Evolutionary conservation across 2,888 invertebrate genomes (phyloP).

Genomic region (Rhingia campestris): DNA sequence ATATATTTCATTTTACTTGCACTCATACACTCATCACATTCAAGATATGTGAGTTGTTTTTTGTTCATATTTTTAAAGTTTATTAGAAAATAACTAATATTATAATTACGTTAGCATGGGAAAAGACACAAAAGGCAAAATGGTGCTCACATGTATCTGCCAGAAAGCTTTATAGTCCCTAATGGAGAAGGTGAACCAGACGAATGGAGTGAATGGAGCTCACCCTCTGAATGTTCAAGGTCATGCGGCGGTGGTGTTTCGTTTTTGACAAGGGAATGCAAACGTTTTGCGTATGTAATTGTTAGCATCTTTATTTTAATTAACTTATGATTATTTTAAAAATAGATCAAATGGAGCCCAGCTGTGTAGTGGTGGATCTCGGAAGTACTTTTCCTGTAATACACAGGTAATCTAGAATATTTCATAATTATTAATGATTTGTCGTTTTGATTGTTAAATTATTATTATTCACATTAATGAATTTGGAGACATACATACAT

Average conservation of each 20-base stretch:
- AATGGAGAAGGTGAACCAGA: slow-evolving; percentile 86
- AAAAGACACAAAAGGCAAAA: slow-evolving; percentile 90
- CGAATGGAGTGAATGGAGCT: slow-evolving; percentile 93
- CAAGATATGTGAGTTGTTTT: slow-evolving; percentile 85
- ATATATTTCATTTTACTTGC: slow-evolving; percentile 84
- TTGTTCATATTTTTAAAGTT: background rate
- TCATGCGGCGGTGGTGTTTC: slow-evolving; percentile 97
- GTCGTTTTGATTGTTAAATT: background rate
- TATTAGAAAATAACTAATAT: background rate
- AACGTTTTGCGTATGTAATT: slow-evolving; percentile 84
- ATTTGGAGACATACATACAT: background rate
- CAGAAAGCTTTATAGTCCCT: slow-evolving; percentile 89
- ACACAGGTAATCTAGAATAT: slow-evolving; percentile 86
- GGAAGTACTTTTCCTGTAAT: slow-evolving; percentile 95
- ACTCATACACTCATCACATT: slow-evolving; percentile 84
- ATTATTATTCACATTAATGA: background rate
- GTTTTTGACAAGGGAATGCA: slow-evolving; percentile 91
- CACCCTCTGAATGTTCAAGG: slow-evolving; percentile 92
- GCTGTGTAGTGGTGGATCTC: slow-evolving; percentile 90
- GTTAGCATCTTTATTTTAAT: background rate
- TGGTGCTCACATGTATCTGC: slow-evolving; percentile 88
- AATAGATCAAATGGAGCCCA: slow-evolving; percentile 86
- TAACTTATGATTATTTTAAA: slow-evolving; percentile 71
- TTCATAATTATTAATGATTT: background rate
- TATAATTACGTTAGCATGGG: slow-evolving; percentile 85